Conservation (phyloP, 2,888 invertebrate species). For the Leptura quadrifasciata region DNA sequence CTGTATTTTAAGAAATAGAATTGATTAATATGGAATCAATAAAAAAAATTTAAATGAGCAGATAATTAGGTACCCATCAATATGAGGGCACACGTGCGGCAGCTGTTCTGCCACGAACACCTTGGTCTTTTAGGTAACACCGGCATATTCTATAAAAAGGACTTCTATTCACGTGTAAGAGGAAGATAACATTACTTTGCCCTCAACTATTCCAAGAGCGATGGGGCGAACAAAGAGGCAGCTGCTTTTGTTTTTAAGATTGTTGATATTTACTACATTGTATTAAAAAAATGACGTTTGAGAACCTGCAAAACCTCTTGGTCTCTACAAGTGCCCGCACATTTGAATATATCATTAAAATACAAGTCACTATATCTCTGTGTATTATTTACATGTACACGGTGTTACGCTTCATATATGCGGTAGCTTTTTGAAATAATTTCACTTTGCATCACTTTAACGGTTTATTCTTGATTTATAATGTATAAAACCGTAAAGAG, state of each 20-base stretch:
- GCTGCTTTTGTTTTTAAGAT: constrained; percentile 19
- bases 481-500: too few relatives aligned
- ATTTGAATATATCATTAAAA: neutral
- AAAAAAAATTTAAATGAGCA: constrained; percentile 22
- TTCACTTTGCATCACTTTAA: too few relatives aligned
- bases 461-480: too few relatives aligned
- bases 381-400: neutral
- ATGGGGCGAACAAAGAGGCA: neutral
- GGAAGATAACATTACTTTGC: neutral
- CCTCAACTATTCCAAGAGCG: constrained; percentile 11
- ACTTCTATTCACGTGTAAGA: constrained; percentile 15
- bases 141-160: neutral
- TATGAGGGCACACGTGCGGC: constrained; percentile 37
- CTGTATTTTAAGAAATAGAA: too few relatives aligned
- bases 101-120: constrained; percentile 36
- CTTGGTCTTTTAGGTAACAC: constrained; percentile 27
- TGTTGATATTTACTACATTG: constrained; percentile 3
- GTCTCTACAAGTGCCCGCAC: neutral
- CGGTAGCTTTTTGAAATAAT: too few relatives aligned
- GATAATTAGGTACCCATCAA: constrained; percentile 27
- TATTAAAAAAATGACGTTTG: neutral
- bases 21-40: neutral
- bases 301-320: neutral
- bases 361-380: neutral
- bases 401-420: too few relatives aligned